Conservation (phyloP, 2,888 invertebrate genomes). For the Poecilobothrus nobilitatus region DNA sequence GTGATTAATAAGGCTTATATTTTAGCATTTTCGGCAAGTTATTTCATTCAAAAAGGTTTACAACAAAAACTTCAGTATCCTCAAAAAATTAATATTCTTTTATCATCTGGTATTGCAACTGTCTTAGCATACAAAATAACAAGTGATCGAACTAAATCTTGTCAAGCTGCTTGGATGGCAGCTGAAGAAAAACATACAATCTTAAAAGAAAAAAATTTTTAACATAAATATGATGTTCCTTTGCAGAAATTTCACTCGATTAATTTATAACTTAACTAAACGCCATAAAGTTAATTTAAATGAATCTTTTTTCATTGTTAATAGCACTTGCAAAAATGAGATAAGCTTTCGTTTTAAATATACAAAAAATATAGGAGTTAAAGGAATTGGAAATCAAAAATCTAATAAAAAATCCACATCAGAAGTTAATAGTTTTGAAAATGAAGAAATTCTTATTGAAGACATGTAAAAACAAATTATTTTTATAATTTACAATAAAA, state of each 20-base stretch:
- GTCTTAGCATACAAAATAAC: slow-evolving; percentile 41
- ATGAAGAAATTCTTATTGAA: slow-evolving; percentile 29
- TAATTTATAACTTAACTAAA: not conserved
- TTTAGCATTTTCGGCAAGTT: slow-evolving; percentile 43
- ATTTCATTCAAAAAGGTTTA: slow-evolving; percentile 41
- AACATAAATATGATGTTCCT: slow-evolving; percentile 19
- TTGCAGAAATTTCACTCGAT: not conserved
- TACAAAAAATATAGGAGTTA: slow-evolving; percentile 37
- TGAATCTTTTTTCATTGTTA: too few relatives aligned
- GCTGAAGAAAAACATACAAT: slow-evolving; percentile 43
- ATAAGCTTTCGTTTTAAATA: slow-evolving; percentile 29
- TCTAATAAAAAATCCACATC: slow-evolving; percentile 19
- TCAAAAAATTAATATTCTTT: slow-evolving; percentile 36
- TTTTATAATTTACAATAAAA: slow-evolving; percentile 10
- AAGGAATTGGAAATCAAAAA: slow-evolving; percentile 35
- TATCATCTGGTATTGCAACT: slow-evolving; percentile 37
- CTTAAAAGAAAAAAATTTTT: slow-evolving; percentile 36
- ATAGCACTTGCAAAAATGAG: too few relatives aligned
- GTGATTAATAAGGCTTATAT: slow-evolving; percentile 2
- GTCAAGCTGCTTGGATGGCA: slow-evolving; percentile 46
- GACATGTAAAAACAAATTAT: slow-evolving; percentile 29
- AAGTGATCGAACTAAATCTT: slow-evolving; percentile 39
- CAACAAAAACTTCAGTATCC: slow-evolving; percentile 38
- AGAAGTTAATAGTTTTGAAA: slow-evolving; percentile 22
- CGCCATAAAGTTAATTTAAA: too few relatives aligned